Percentiles rank a stretch among this genome's conserved stretches.
Conservation (phyloP, 1,140 invertebrate genomes). For the Drosophila tropicalis region DNA sequence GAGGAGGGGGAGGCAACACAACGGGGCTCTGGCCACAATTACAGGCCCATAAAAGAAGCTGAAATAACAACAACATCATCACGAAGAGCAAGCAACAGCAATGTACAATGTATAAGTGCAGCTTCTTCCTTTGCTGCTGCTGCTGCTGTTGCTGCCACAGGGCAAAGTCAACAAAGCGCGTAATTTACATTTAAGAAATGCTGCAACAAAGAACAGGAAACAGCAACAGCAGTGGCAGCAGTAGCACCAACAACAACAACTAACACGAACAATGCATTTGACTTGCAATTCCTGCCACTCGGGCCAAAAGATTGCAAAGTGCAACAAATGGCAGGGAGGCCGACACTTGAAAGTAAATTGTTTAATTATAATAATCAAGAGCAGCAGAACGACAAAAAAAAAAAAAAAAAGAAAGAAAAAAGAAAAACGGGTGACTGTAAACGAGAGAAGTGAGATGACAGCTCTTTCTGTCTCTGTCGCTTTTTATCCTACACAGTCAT, state of each 20-base stretch:
- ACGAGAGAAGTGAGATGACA: too few species aligned
- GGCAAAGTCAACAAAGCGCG: conserved; percentile 76
- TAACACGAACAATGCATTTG: conserved; percentile 56
- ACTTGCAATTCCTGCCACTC: conserved; percentile 33
- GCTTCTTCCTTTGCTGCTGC: background rate
- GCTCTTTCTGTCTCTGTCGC: too few species aligned
- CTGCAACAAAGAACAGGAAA: conserved; percentile 76
- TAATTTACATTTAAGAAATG: conserved; percentile 78
- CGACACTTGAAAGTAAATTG: conserved; percentile 70
- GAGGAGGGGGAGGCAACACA: background rate
- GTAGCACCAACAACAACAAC: conserved; percentile 41
- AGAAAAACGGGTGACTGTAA: too few species aligned
- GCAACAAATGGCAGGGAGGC: conserved; percentile 59
- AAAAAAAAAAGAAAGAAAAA: background rate
- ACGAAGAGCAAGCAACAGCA: conserved; percentile 4
- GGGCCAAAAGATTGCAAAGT: conserved; percentile 47
- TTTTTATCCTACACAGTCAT: too few species aligned
- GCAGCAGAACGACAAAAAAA: background rate
- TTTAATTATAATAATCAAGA: conserved; percentile 78
- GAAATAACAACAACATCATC: conserved; percentile 8
- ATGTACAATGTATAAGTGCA: conserved; percentile 4
- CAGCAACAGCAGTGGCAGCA: conserved; percentile 41
- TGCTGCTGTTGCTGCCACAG: conserved; percentile 17
- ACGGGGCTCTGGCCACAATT: conserved; percentile 3
- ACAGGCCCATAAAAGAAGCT: conserved; percentile 22